phyloP scores from a whole-genome alignment of 2,888 invertebrate genomes.

The Imbricaverruca yamaguchii region DNA sequence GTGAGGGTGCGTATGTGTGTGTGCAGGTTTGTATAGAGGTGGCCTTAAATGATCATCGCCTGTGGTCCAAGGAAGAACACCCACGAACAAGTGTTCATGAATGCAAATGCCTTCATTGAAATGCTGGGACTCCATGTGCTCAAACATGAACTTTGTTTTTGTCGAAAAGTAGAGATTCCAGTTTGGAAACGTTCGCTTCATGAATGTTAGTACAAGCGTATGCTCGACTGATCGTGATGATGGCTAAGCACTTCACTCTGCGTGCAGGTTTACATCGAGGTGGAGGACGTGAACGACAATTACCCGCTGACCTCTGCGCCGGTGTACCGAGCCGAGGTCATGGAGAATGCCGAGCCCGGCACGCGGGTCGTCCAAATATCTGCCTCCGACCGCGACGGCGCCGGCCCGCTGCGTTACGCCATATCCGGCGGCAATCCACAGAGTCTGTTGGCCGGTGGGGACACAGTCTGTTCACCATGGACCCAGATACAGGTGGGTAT shows the following conservation, averaged over 20 bases:
- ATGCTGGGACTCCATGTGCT: no score
- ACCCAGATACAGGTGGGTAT: no score
- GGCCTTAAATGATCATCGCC: no score
- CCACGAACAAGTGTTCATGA: no score
- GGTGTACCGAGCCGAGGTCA: slow-evolving; percentile 70
- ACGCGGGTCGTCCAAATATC: slow-evolving; percentile 63
- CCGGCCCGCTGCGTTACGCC: slow-evolving; percentile 61
- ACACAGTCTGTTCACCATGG: no score
- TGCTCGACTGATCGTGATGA: no score
- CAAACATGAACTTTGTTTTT: no score
- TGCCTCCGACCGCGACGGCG: slow-evolving; percentile 71
- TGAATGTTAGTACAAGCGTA: no score
- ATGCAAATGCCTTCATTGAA: no score
- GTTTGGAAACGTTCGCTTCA: no score
- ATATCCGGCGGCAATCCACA: slow-evolving; percentile 88
- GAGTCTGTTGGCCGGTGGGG: slow-evolving; percentile 61
- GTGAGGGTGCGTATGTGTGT: not conserved
- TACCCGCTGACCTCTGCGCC: slow-evolving; percentile 80
- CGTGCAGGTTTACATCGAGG: slow-evolving; percentile 65
- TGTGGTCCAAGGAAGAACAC: not conserved
- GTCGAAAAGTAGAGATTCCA: no score
- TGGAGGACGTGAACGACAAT: slow-evolving; percentile 90
- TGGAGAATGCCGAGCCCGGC: slow-evolving; percentile 69
- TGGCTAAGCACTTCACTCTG: slow-evolving; percentile 21
- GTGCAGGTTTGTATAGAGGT: no score